phyloP scores from a whole-genome alignment of 2,797 vertebrate species.

The Galagoides demidoff region DNA sequence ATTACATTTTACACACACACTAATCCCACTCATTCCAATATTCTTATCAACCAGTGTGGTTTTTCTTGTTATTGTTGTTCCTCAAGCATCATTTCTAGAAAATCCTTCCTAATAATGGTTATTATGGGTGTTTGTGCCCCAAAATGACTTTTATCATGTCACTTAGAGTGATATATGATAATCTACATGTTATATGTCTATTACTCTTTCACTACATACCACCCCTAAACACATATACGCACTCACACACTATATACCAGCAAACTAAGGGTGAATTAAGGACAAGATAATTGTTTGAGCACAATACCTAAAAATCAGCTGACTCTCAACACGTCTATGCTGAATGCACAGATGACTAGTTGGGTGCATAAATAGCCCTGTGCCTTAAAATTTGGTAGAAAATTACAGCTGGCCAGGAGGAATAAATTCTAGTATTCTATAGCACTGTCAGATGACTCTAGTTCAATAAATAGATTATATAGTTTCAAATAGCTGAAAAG shows the following conservation, averaged over 20 bases:
- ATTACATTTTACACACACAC: not conserved
- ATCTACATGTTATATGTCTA: not conserved
- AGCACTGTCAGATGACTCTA: not conserved
- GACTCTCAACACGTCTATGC: not conserved
- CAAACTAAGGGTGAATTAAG: not conserved
- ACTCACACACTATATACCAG: not conserved
- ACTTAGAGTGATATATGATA: not conserved
- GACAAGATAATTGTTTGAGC: not conserved
- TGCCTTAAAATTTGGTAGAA: not conserved
- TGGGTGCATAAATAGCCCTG: not conserved
- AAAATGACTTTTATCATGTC: not conserved
- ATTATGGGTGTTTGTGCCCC: not conserved
- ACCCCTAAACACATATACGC: not conserved
- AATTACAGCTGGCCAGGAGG: not conserved
- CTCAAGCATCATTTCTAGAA: conserved; percentile 17
- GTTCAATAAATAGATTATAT: not conserved
- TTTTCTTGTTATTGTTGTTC: not conserved
- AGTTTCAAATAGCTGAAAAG: not conserved
- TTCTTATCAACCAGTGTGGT: not conserved
- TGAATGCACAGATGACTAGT: not conserved
- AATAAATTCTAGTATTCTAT: not conserved
- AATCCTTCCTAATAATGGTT: not conserved
- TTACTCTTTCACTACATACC: not conserved
- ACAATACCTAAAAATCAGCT: not conserved
- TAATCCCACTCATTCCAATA: not conserved